These are phyloP conservation scores for Sussaba pulchella DNA, from an alignment of 2,888 invertebrate genomes.

Conservation along the genomic window DNA sequence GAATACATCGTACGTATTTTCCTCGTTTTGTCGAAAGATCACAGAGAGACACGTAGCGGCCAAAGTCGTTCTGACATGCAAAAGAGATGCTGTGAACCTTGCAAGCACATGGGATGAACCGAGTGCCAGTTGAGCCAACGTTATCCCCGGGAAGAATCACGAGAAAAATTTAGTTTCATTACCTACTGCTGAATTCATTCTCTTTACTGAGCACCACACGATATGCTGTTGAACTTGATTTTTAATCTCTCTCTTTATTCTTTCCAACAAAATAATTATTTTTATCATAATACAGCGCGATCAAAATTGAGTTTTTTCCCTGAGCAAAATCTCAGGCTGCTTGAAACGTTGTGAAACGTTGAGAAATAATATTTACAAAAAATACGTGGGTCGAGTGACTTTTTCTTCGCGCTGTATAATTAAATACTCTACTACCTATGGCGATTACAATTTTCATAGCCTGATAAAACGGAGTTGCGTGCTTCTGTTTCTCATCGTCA, in stretches of 20 bases:
- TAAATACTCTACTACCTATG: too few species aligned
- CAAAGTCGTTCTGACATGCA: slow-evolving; percentile 3
- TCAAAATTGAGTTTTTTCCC: neutral
- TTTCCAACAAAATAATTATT: neutral
- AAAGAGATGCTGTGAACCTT: slow-evolving; percentile 17
- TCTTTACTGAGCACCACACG: neutral
- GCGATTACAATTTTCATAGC: neutral
- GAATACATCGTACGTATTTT: slow-evolving; percentile 1
- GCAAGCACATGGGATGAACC: too few species aligned
- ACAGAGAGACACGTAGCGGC: slow-evolving; percentile 8
- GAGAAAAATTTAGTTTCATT: slow-evolving; percentile 12
- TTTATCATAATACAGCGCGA: slow-evolving; percentile 19
- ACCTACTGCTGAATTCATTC: slow-evolving; percentile 7
- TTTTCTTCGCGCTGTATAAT: too few species aligned
- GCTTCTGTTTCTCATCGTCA: slow-evolving; percentile 11
- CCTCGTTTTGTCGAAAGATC: slow-evolving; percentile 18
- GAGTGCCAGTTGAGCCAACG: slow-evolving; percentile 4
- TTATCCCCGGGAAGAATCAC: neutral
- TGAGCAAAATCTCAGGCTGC: too few species aligned
- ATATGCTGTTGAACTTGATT: too few species aligned
- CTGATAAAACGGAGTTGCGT: neutral
- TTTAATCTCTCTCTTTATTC: neutral
- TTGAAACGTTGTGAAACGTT: too few species aligned
- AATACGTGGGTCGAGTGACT: too few species aligned
- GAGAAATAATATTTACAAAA: too few species aligned